Conservation (phyloP, 2,888 invertebrate species). For the Spicauda simplicius region DNA sequence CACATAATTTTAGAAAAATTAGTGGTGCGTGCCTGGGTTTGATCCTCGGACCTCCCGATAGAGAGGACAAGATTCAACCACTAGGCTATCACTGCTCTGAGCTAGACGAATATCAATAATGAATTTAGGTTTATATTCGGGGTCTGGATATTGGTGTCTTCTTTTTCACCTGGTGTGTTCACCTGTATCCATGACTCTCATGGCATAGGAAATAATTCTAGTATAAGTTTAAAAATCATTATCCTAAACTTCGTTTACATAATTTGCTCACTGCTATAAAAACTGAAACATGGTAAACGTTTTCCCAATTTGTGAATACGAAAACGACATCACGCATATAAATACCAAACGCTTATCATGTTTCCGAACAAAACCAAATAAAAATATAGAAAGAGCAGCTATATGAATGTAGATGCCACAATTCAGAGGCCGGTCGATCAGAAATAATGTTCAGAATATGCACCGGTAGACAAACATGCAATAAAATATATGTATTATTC, state of each 20-base stretch:
- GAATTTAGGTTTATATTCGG: too few species aligned
- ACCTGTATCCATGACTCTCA: too few species aligned
- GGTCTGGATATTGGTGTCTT: too few species aligned
- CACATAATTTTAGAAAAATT: too few species aligned
- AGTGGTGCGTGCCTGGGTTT: too few species aligned
- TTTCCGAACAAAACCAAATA: conserved; percentile 13
- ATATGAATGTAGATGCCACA: conserved; percentile 70
- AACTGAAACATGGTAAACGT: neutral
- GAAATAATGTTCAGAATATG: conserved; percentile 75
- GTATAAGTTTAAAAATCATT: too few species aligned
- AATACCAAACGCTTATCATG: conserved; percentile 5
- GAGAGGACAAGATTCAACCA: too few species aligned
- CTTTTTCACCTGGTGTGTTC: too few species aligned
- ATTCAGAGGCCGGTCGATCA: conserved; percentile 41
- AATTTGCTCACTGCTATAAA: neutral
- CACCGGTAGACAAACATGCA: conserved; percentile 69
- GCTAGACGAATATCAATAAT: too few species aligned
- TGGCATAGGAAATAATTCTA: too few species aligned
- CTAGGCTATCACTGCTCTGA: too few species aligned
- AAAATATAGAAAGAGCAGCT: conserved; percentile 48
- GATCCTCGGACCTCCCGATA: too few species aligned
- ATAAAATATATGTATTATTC: conserved; percentile 79
- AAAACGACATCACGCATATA: neutral
- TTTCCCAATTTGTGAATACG: neutral
- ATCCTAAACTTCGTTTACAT: neutral